Percentiles rank a stretch among this genome's conserved stretches.
Evolutionary conservation across 2,888 invertebrate genomes (phyloP).

Genomic region (Drosophila nr. perissopoda): DNA sequence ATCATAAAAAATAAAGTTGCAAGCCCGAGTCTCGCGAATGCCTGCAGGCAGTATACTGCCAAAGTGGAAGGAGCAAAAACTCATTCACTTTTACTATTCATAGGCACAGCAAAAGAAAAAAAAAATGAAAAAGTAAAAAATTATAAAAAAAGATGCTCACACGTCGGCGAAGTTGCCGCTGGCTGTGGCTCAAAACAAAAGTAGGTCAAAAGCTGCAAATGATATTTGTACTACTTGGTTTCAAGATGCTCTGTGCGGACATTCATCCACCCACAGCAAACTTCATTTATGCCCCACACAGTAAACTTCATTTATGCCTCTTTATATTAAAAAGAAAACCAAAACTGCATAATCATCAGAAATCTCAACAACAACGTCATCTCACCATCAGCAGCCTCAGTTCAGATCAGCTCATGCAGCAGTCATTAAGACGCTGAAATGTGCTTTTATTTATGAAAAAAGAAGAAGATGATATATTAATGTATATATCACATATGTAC

Average conservation of each 20-base stretch:
- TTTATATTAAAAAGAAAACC: constrained; percentile 26
- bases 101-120: constrained; percentile 50
- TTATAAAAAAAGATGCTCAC: constrained; percentile 45
- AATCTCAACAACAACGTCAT: constrained; percentile 18
- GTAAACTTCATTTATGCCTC: constrained; percentile 19
- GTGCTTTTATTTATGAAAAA: constrained; percentile 10
- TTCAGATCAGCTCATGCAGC: constrained; percentile 12
- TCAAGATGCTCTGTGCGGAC: constrained; percentile 62
- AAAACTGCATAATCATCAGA: constrained; percentile 56
- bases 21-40: constrained; percentile 41
- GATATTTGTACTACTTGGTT: constrained; percentile 80
- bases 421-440: constrained; percentile 54
- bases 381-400: constrained; percentile 12
- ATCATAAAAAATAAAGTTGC: constrained; percentile 48
- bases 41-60: constrained; percentile 17
- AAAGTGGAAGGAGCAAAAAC: constrained; percentile 26
- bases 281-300: constrained; percentile 34
- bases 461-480: background rate
- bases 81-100: constrained; percentile 78
- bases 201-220: constrained; percentile 79
- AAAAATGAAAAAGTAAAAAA: constrained; percentile 12
- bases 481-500: background rate
- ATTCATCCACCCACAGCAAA: constrained; percentile 16
- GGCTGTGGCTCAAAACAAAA: constrained; percentile 70
- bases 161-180: constrained; percentile 63